Base-by-base conservation (phyloP, 2,113 vertebrate genomes). In the Noctilio leporinus region DNA sequence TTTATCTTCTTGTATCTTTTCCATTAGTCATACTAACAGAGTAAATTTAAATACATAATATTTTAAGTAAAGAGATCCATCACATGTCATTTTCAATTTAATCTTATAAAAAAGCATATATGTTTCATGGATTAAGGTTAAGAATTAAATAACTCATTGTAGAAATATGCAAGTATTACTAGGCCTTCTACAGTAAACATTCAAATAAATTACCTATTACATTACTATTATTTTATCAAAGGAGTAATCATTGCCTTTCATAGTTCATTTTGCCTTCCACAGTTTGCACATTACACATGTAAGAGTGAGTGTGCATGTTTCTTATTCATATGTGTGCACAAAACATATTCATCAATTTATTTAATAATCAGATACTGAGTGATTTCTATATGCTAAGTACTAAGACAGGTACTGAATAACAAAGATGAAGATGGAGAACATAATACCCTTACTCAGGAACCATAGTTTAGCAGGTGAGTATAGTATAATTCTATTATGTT, bases 201-300 rank as follows among this genome's bases (percentile, higher is more conserved):
- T 40, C 7, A 76, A 80, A 73, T 55, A 89, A 51, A 15, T 43
- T 47, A 73, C 19, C 47, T 51, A 70, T n/a, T 51, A 69, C 4
- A 40, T 65, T 53, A 75, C n/a, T 22, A 16, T 49, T 91, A 49
- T 73, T 84, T 91, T 89, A 87, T 95, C 51, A 87, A 95, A 65
- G 70, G 19, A 86, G 75, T 26, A 40, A 57, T 64, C n/a, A 87
- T 62, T 87, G 33, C 30, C 59, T 94, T 93, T 92, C 89, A 59
- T 55, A 80, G 33, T 15, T n/a, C 5, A 35, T 26, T 88, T 70
- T 95, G 14, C 55, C 43, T 87, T 86, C 20, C 3, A 30, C 2
- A 28, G n/a, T 83, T 47, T 95, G 33, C 65, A 77, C 30, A 76
- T 20, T 26, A 24, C 43, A 72, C 82, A 92, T 16, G 2, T 59